Percentiles rank a stretch among this genome's conserved stretches.
Conservation (phyloP, 2,888 invertebrate species). For the Epirrhoe alternata region DNA sequence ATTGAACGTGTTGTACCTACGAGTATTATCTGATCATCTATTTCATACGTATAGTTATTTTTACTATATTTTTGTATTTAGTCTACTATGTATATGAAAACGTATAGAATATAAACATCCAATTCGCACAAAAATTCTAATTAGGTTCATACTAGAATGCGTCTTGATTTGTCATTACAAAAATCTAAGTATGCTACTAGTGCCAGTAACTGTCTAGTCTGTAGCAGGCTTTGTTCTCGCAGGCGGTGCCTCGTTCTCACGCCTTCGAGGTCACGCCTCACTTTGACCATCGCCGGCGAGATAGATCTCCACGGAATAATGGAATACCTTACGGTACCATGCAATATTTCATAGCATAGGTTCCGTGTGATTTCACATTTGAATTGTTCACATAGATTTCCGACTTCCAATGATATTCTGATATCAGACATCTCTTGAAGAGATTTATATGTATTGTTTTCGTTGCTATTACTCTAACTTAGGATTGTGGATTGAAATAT, state of each 20-base stretch:
- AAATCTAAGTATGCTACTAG: neutral
- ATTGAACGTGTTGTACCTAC: too few species aligned
- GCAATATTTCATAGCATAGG: conserved; percentile 56
- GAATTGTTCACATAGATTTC: conserved; percentile 38
- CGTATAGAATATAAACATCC: too few species aligned
- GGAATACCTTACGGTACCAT: conserved; percentile 69
- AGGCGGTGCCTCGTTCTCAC: conserved; percentile 77
- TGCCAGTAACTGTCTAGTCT: conserved; percentile 18
- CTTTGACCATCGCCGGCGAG: conserved; percentile 76
- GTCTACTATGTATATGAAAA: too few species aligned
- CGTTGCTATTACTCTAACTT: too few species aligned
- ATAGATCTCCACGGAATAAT: conserved; percentile 60
- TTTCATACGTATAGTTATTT: too few species aligned
- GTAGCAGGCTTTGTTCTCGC: conserved; percentile 45
- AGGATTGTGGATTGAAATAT: too few species aligned
- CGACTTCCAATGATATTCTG: conserved; percentile 3
- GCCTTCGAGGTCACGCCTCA: conserved; percentile 81
- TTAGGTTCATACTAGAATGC: neutral
- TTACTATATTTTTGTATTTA: too few species aligned
- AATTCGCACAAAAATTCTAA: neutral
- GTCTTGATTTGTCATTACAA: neutral
- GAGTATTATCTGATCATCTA: too few species aligned
- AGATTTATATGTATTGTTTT: neutral
- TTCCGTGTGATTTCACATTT: conserved; percentile 43
- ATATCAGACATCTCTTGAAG: neutral